These are phyloP conservation scores for Crenuchus spilurus DNA, from an alignment of 2,797 vertebrate species.

Conservation along the genomic window DNA sequence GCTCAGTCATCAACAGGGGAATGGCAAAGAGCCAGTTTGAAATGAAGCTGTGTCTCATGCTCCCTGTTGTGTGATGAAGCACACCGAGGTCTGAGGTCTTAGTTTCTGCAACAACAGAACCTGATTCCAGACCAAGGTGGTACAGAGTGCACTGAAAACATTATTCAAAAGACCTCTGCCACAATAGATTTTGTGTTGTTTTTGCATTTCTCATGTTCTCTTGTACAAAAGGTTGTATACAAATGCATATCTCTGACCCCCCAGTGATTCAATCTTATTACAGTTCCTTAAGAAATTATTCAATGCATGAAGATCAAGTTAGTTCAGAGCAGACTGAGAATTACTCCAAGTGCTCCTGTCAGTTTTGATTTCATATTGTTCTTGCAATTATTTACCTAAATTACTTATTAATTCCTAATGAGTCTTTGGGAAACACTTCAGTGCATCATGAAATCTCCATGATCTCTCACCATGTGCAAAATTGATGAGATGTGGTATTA, in stretches of 20 bases:
- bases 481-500: no score
- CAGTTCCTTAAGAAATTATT: no score
- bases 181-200: background rate
- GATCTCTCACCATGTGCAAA: no score
- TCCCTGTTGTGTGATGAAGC: constrained; percentile 38
- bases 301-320: no score
- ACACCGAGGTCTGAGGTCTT: constrained; percentile 24
- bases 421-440: no score
- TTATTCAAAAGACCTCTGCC: background rate
- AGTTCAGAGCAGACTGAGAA: no score
- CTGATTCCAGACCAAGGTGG: constrained; percentile 2
- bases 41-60: constrained; percentile 45
- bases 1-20: constrained; percentile 34
- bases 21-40: constrained; percentile 46
- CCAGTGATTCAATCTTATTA: background rate
- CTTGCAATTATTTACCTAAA: no score
- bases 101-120: constrained; percentile 29
- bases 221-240: background rate
- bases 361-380: no score
- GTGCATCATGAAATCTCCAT: no score
- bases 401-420: no score
- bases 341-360: no score
- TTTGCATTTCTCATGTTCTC: background rate
- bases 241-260: background rate
- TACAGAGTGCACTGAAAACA: background rate